Conservation (phyloP, 2,797 vertebrate species). For the Simalia tracyae region DNA sequence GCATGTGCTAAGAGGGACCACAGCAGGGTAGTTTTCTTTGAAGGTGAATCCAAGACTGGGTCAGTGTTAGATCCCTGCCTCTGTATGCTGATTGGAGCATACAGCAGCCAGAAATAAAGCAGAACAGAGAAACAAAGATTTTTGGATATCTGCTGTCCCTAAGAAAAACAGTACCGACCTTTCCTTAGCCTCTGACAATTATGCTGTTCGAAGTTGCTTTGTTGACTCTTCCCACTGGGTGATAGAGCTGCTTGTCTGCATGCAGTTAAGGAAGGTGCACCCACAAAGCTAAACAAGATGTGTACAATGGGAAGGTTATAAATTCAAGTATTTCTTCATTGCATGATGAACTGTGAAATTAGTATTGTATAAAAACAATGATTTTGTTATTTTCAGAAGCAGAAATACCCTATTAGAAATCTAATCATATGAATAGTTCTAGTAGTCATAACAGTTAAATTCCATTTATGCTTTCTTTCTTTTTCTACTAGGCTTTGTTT, state of each 20-base stretch:
- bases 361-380: conserved; percentile 37
- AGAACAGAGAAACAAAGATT: conserved; percentile 53
- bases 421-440: neutral
- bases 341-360: neutral
- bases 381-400: conserved; percentile 58
- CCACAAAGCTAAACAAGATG: neutral
- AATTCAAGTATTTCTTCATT: neutral
- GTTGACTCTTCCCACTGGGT: conserved; percentile 50
- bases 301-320: neutral
- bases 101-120: conserved; percentile 64
- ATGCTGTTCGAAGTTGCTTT: conserved; percentile 18
- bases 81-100: conserved; percentile 53
- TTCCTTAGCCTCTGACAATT: conserved; percentile 40
- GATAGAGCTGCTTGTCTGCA: conserved; percentile 24
- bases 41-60: conserved; percentile 55
- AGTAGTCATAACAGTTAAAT: conserved; percentile 19
- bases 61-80: conserved; percentile 52
- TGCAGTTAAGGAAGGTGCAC: conserved; percentile 4
- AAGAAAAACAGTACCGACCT: conserved; percentile 61
- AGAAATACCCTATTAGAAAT: conserved; percentile 66
- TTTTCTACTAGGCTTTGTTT: conserved; percentile 76
- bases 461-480: neutral
- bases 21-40: conserved; percentile 53
- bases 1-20: conserved; percentile 27
- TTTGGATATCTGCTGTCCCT: conserved; percentile 60